Conservation (phyloP, 2,113 vertebrate species). For the Pseudorhombus dupliciocellatus region DNA sequence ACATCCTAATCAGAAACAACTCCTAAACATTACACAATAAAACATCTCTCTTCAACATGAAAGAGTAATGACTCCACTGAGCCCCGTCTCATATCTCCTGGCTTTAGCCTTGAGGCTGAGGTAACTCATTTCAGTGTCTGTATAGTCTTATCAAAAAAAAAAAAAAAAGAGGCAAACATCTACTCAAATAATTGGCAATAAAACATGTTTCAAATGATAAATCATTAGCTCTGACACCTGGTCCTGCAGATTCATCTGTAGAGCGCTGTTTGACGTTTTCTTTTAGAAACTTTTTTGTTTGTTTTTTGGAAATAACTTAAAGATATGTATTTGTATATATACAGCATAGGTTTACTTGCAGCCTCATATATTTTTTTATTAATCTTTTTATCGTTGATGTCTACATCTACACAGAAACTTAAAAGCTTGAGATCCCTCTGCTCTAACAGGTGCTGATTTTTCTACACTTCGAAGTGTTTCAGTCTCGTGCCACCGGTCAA, state of each 20-base stretch:
- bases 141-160: neutral
- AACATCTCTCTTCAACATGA: slow-evolving; percentile 14
- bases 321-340: too few species aligned
- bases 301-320: too few species aligned
- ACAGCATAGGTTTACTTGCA: too few species aligned
- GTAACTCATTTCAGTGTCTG: slow-evolving; percentile 6
- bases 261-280: neutral
- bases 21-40: slow-evolving; percentile 15
- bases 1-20: slow-evolving; percentile 22
- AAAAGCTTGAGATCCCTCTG: too few species aligned
- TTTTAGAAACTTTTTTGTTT: neutral
- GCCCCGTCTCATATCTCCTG: neutral
- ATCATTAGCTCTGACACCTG: neutral
- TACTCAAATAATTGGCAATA: neutral
- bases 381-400: too few species aligned
- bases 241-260: slow-evolving; percentile 1
- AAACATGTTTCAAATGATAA: neutral
- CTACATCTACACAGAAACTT: too few species aligned
- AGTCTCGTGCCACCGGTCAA: neutral
- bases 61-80: slow-evolving; percentile 14
- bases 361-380: too few species aligned
- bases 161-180: neutral
- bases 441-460: neutral
- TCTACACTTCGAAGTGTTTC: neutral
- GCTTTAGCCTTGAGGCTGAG: neutral